Percentiles rank a stretch among this genome's conserved stretches.
These are phyloP conservation scores for Nothoprocta pentlandii DNA, from an alignment of 2,113 vertebrate genomes.

Conservation along the genomic window DNA sequence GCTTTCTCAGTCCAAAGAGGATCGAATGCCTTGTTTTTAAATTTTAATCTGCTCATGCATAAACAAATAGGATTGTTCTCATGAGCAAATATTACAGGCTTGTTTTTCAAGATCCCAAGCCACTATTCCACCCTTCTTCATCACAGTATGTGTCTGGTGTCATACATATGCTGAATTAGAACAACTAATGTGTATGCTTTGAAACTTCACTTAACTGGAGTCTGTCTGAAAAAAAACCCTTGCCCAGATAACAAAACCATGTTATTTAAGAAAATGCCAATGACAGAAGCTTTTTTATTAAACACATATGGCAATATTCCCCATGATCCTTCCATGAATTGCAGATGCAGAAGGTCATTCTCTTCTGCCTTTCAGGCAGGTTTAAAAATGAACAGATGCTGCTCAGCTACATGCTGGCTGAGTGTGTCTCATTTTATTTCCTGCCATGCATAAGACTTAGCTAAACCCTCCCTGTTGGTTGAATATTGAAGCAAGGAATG, in stretches of 20 bases:
- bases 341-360: background rate
- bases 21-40: background rate
- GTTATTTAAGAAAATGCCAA: conserved; percentile 17
- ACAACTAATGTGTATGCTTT: background rate
- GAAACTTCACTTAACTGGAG: background rate
- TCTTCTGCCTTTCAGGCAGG: background rate
- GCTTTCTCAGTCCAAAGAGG: background rate
- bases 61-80: background rate
- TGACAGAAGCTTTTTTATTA: conserved; percentile 19
- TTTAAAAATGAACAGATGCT: conserved; percentile 27
- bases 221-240: background rate
- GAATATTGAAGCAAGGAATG: background rate
- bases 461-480: background rate
- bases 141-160: background rate
- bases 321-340: background rate
- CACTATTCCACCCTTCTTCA: background rate
- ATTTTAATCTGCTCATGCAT: background rate
- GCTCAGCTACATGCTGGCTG: background rate
- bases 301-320: background rate
- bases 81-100: background rate
- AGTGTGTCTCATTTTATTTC: background rate
- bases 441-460: background rate
- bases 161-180: background rate
- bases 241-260: background rate
- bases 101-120: background rate